phyloP scores from a whole-genome alignment of 2,113 vertebrate species.

The Capreolus pygargus region DNA sequence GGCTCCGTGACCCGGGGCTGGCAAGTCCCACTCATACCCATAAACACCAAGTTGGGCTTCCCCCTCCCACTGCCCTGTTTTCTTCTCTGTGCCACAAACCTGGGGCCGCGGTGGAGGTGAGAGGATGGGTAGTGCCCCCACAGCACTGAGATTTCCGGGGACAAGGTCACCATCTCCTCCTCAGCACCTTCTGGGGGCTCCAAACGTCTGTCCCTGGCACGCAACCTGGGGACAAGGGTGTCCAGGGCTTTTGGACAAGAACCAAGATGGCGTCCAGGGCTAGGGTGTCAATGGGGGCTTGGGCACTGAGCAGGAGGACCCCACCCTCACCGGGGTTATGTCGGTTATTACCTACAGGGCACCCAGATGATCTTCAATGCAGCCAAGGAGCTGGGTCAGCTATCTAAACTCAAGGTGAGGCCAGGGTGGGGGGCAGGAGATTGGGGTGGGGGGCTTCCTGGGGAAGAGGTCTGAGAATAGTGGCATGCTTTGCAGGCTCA shows the following conservation, averaged over 20 bases:
- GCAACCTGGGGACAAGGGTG: neutral
- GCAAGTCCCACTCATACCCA: neutral
- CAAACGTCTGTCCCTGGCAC: neutral
- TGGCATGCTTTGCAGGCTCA: neutral
- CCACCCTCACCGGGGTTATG: neutral
- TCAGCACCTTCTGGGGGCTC: neutral
- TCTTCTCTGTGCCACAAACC: neutral
- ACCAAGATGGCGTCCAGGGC: neutral
- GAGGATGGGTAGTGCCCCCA: neutral
- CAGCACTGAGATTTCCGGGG: neutral
- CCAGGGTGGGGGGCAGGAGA: neutral
- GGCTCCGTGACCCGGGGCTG: neutral
- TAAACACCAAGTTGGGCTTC: neutral
- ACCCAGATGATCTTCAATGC: constrained; percentile 99
- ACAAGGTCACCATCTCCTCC: neutral
- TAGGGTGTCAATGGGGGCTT: neutral
- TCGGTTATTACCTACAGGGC: constrained; percentile 82
- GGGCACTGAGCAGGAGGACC: neutral
- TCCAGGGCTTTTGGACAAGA: constrained; percentile 6
- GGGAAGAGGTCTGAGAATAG: neutral
- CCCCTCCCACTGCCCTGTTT: neutral
- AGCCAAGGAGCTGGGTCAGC: constrained; percentile 97
- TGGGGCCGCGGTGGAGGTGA: neutral
- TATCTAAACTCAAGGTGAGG: constrained; percentile 96
- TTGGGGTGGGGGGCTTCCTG: neutral